Conservation (phyloP, 2,797 vertebrate species). For the Mormyrus hasselquistii region DNA sequence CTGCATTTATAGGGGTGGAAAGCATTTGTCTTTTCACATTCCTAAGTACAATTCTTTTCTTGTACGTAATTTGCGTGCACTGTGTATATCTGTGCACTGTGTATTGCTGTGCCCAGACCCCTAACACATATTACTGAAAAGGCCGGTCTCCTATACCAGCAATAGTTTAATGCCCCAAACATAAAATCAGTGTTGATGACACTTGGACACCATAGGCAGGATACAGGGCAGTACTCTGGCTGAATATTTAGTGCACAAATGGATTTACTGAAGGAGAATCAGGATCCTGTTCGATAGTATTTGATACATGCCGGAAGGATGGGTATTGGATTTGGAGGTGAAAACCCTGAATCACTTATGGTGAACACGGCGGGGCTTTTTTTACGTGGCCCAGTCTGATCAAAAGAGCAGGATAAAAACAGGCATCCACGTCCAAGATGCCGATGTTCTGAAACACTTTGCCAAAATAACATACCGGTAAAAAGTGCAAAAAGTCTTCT, state of each 20-base stretch:
- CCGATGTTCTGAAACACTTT: background rate
- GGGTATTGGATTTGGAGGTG: background rate
- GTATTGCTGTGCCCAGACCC: background rate
- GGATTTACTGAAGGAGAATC: background rate
- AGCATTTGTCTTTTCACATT: background rate
- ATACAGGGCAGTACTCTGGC: background rate
- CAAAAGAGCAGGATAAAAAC: background rate
- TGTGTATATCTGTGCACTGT: background rate
- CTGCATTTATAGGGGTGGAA: background rate
- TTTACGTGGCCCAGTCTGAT: background rate
- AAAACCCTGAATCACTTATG: background rate
- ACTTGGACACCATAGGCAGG: background rate
- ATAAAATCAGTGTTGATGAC: background rate
- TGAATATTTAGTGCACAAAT: background rate
- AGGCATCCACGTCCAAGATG: background rate
- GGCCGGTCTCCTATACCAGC: background rate
- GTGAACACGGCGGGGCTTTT: background rate
- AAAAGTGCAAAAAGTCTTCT: background rate
- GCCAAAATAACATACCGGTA: too few relatives aligned
- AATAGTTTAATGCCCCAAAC: background rate
- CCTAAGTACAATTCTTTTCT: background rate
- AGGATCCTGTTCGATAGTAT: background rate
- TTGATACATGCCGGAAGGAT: background rate
- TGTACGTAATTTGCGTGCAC: background rate
- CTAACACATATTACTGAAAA: background rate